A percentile compares a stretch with the other conserved stretches of the same genome.
These are phyloP conservation scores for Sarcophaga carnaria DNA, from an alignment of 2,888 invertebrate species.

Conservation along the genomic window DNA sequence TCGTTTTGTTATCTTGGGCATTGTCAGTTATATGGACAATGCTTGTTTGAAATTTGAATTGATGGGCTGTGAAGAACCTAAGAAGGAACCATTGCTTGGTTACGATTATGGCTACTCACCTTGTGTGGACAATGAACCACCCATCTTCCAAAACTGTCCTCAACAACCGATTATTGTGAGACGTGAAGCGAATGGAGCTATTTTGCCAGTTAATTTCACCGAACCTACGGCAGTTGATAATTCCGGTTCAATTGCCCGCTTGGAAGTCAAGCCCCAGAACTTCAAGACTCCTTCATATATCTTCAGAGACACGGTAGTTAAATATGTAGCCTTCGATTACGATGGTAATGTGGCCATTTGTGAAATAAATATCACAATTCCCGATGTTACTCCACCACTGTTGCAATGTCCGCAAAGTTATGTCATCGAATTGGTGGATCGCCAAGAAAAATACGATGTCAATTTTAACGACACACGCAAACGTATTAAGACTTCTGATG, in stretches of 20 bases:
- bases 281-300: conserved; percentile 94
- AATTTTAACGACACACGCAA: conserved; percentile 95
- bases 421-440: conserved; percentile 94
- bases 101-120: conserved; percentile 97
- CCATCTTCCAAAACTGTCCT: conserved; percentile 97
- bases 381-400: conserved; percentile 94
- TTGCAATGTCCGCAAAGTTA: conserved; percentile 96
- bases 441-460: conserved; percentile 94
- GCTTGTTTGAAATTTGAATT: conserved; percentile 97
- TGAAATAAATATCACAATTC: conserved; percentile 96
- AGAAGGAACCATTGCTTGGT: conserved; percentile 91
- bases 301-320: conserved; percentile 95
- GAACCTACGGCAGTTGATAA: conserved; percentile 97
- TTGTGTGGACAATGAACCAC: conserved; percentile 97
- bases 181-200: conserved; percentile 93
- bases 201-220: conserved; percentile 94
- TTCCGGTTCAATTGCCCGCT: conserved; percentile 95
- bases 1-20: conserved; percentile 95
- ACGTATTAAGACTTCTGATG: conserved; percentile 92
- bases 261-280: conserved; percentile 95
- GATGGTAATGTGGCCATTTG: conserved; percentile 99
- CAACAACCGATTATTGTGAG: conserved; percentile 94
- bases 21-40: conserved; percentile 98
- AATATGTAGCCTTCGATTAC: conserved; percentile 98
- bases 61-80: conserved; percentile 96